Evolutionary conservation across 2,797 vertebrate genomes (phyloP).

Genomic region (Darevskia nairensis): DNA sequence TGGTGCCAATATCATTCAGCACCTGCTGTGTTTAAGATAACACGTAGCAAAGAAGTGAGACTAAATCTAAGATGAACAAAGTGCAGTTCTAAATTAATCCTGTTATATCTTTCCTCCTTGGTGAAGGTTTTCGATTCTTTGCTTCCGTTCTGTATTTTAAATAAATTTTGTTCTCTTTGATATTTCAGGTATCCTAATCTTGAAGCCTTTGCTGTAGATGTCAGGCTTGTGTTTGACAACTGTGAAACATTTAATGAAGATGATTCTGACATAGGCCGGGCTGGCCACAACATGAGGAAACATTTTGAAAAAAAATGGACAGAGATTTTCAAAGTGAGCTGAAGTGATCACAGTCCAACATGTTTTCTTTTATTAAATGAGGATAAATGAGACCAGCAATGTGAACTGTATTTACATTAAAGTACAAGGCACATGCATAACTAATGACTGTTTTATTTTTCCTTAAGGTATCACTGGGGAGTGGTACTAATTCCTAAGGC

Average conservation of each 20-base stretch:
- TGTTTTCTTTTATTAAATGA: slow-evolving; percentile 66
- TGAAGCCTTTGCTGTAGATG: slow-evolving; percentile 96
- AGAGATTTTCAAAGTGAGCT: slow-evolving; percentile 97
- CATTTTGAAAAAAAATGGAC: slow-evolving; percentile 99
- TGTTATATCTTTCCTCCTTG: background rate
- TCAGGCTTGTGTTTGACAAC: slow-evolving; percentile 99
- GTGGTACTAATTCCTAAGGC: slow-evolving; percentile 79
- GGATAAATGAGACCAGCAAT: slow-evolving; percentile 84
- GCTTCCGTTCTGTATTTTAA: slow-evolving; percentile 22
- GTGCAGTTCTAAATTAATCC: background rate
- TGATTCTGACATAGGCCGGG: slow-evolving; percentile 98
- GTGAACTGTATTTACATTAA: slow-evolving; percentile 80
- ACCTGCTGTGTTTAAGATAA: background rate
- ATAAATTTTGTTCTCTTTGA: slow-evolving; percentile 40
- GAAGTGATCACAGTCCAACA: slow-evolving; percentile 74
- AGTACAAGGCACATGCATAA: slow-evolving; percentile 79
- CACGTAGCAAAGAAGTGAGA: background rate
- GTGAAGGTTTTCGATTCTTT: slow-evolving; percentile 9
- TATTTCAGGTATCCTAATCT: slow-evolving; percentile 92
- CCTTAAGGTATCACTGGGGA: slow-evolving; percentile 68
- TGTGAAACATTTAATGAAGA: slow-evolving; percentile 99
- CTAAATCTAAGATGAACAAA: background rate
- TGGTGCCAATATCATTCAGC: background rate
- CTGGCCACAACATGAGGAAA: slow-evolving; percentile 98
- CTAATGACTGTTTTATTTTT: slow-evolving; percentile 72